A percentile compares a stretch with the other conserved stretches of the same genome.
Evolutionary conservation across 2,113 vertebrate species (phyloP).

Genomic region (Bucco capensis): DNA sequence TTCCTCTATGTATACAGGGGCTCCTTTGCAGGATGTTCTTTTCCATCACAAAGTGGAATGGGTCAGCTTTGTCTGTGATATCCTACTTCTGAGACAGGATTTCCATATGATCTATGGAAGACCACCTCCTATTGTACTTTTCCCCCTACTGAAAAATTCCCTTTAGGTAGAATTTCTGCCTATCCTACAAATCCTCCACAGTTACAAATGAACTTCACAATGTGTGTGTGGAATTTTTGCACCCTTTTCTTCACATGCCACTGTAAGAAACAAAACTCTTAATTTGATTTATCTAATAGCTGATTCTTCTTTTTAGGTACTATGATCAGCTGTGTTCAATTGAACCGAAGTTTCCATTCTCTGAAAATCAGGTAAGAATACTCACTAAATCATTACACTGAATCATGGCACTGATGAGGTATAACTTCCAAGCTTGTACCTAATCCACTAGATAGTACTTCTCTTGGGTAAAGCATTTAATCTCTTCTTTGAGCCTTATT

Average conservation of each 20-base stretch:
- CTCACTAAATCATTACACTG: background rate
- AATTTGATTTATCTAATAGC: background rate
- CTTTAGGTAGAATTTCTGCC: background rate
- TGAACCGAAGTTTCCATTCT: slow-evolving; percentile 96
- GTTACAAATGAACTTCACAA: background rate
- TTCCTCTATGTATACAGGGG: background rate
- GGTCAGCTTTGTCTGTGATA: background rate
- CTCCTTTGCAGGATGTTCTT: background rate
- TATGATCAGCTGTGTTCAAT: slow-evolving; percentile 96
- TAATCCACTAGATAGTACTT: background rate
- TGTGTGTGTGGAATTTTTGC: background rate
- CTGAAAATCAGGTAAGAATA: slow-evolving; percentile 90
- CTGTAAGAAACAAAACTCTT: background rate
- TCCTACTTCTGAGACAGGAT: background rate
- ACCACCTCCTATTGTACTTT: background rate
- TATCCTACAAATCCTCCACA: background rate
- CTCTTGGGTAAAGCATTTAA: background rate
- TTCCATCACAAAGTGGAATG: background rate
- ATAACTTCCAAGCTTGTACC: background rate
- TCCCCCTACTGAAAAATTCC: background rate
- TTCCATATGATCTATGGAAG: background rate
- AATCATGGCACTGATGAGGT: accelerated
- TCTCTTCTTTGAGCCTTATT: background rate
- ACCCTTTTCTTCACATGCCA: background rate
- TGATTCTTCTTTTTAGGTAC: slow-evolving; percentile 76